These are phyloP conservation scores for Toxotes chatareus DNA, from an alignment of 2,113 vertebrate genomes.

Conservation along the genomic window DNA sequence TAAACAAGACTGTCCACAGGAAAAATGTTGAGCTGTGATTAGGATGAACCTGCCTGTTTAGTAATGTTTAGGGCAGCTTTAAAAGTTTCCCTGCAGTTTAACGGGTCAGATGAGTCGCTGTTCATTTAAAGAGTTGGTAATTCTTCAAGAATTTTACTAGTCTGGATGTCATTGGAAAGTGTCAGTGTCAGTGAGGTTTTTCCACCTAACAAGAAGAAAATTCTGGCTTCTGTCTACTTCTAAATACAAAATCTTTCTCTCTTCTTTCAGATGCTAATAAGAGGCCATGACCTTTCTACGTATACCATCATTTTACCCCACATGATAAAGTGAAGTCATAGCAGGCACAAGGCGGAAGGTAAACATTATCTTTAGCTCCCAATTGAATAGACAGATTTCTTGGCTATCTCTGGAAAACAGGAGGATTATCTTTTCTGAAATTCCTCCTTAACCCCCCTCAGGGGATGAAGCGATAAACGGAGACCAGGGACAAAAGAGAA, in stretches of 20 bases:
- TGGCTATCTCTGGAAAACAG: constrained; percentile 47
- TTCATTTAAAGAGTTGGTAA: background rate
- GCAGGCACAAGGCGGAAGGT: constrained; percentile 19
- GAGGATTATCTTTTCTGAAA: constrained; percentile 66
- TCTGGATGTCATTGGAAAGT: background rate
- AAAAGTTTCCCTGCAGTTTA: no score
- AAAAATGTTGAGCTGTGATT: background rate
- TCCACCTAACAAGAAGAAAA: no score
- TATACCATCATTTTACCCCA: constrained; percentile 7
- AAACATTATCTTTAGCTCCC: constrained; percentile 51
- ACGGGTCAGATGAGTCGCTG: background rate
- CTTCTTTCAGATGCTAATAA: background rate
- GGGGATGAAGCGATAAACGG: constrained; percentile 54
- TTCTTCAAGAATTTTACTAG: background rate
- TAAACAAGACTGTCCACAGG: background rate
- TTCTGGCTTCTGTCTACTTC: background rate
- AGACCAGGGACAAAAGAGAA: constrained; percentile 43
- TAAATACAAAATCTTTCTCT: background rate
- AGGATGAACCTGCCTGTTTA: no score
- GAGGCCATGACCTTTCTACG: background rate
- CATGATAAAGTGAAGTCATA: constrained; percentile 28
- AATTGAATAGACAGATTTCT: constrained; percentile 43
- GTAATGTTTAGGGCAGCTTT: no score
- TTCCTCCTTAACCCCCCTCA: constrained; percentile 52
- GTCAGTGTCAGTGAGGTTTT: background rate